Percentiles rank a stretch among this genome's conserved stretches.
Evolutionary conservation across 2,888 invertebrate species (phyloP).

Genomic region (Mythimna loreyi): DNA sequence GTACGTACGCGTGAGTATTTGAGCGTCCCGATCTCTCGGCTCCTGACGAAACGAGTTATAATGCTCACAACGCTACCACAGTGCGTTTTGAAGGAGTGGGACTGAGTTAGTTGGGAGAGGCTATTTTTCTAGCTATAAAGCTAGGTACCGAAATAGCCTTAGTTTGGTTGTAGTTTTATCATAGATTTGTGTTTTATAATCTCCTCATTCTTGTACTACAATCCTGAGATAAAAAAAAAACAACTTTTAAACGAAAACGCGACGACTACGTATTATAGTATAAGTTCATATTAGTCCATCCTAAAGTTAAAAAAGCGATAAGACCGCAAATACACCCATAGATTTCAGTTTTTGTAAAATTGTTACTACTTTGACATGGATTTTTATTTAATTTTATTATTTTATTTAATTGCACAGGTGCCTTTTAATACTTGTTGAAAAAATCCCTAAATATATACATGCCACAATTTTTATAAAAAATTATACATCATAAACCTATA

Average conservation of each 20-base stretch:
- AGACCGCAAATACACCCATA: too few relatives aligned
- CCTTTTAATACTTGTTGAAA: neutral
- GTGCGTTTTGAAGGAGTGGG: slow-evolving; percentile 3
- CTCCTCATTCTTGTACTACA: neutral
- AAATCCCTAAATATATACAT: too few relatives aligned
- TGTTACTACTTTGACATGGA: too few relatives aligned
- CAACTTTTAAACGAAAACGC: neutral
- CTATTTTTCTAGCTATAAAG: neutral
- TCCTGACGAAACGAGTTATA: slow-evolving; percentile 59
- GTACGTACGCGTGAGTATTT: slow-evolving; percentile 59
- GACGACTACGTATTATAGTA: too few relatives aligned
- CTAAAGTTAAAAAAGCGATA: too few relatives aligned
- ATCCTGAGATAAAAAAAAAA: neutral
- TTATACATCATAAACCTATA: neutral
- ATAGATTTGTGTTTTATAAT: too few relatives aligned
- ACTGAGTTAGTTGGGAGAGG: slow-evolving; percentile 4
- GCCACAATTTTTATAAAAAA: too few relatives aligned
- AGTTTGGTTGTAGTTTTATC: neutral
- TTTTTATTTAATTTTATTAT: too few relatives aligned
- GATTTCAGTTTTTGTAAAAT: too few relatives aligned
- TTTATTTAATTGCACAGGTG: too few relatives aligned
- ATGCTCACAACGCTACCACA: slow-evolving; percentile 49
- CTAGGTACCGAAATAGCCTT: neutral
- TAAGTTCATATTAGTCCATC: too few relatives aligned
- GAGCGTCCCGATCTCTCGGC: slow-evolving; percentile 52